Evolutionary conservation across 2,888 invertebrate genomes (phyloP), one percentile per base, ranked within the genome.

Genomic region (Andrena trimmerana): DNA sequence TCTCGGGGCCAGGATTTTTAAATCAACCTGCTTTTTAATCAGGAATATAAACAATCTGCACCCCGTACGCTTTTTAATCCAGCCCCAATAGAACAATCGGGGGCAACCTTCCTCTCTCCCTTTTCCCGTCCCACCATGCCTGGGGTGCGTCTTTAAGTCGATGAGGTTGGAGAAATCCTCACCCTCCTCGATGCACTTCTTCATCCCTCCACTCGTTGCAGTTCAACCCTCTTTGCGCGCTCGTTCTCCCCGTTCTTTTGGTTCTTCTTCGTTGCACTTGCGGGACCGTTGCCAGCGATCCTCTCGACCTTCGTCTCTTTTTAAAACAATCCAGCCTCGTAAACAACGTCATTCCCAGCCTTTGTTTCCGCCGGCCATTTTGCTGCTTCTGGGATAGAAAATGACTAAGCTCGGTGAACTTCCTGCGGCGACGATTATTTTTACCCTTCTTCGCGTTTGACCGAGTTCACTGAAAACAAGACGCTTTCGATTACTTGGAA

Each of bases 321-420:
- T 90, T 88, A 87, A 91, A 91, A 92, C 91, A 91, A 91, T 91
- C 87, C 81, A 73, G 69, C 78, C 89, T 88, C 89, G 90, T 91
- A 92, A 92, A 91, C 91, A 92, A 91, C 89, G 90, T 90, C 90
- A 90, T 90, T 89, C 85, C 75, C 90, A 90, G 89, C 74, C 82
- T 86, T 90, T 91, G 87, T 91, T 91, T 87, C 52, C 33, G 60
- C 71, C 88, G 78, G 86, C 84, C 87, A 88, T 90, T 86, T 90
- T 87, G 82, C 81, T 31, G 70, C 59, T 65, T 42, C 75, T 29
- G 65, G 69, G 48, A 67, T 36, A 71, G 81, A 63, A 60, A 78
- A 74, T n/a, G 65, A 63, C 48, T 33, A 81, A 81, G 74, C 63
- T 70, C 68, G 54, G 69, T 66, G 69, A 67, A 70, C 33, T 54